Percentiles rank a stretch among this genome's conserved stretches.
These are phyloP conservation scores for Phalacrocorax pelagicus DNA, from an alignment of 2,113 vertebrate species.

Conservation along the genomic window DNA sequence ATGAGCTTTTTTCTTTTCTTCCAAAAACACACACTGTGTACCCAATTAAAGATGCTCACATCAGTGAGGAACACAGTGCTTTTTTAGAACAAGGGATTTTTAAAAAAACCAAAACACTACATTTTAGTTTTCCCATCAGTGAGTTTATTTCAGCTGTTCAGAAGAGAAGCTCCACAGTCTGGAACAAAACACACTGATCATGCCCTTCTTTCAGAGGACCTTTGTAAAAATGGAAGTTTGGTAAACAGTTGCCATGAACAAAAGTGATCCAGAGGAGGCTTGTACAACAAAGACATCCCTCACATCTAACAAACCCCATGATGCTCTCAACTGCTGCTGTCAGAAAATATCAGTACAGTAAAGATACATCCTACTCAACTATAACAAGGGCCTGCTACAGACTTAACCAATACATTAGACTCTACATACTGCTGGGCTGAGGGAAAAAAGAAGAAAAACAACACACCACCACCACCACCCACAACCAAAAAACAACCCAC, in stretches of 20 bases:
- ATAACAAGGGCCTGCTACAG: neutral
- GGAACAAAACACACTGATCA: neutral
- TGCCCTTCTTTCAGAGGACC: neutral
- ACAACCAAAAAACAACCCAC: neutral
- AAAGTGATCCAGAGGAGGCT: neutral
- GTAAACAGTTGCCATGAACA: neutral
- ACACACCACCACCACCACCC: too few species aligned
- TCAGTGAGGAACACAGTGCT: neutral
- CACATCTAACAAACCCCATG: neutral
- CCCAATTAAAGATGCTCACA: neutral
- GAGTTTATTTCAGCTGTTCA: neutral
- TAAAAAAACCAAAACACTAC: neutral
- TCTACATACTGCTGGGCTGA: neutral
- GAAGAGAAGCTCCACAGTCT: neutral
- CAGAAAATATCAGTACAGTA: neutral
- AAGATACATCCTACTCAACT: neutral
- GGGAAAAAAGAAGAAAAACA: neutral
- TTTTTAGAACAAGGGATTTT: neutral
- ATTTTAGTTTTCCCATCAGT: neutral
- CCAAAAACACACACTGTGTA: neutral
- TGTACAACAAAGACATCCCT: neutral
- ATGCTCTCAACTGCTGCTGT: neutral
- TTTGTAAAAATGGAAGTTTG: neutral
- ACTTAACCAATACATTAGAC: neutral
- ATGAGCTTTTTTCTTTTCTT: neutral